A percentile compares a stretch with the other conserved stretches of the same genome.
These are phyloP conservation scores for Prunella fulvescens DNA, from an alignment of 2,113 vertebrate genomes.

Conservation along the genomic window DNA sequence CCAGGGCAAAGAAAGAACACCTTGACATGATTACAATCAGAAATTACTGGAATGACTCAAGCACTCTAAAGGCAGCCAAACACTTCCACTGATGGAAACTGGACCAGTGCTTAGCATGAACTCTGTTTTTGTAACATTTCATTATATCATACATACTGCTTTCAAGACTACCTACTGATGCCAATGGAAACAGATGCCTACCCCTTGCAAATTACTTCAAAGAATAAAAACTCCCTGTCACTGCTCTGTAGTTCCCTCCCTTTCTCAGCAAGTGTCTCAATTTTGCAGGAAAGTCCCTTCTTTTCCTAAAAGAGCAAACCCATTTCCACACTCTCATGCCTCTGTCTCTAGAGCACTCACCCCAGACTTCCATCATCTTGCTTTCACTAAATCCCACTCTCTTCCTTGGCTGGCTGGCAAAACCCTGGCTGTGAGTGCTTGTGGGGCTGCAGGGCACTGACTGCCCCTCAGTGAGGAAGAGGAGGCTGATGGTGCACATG, in stretches of 20 bases:
- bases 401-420: not conserved
- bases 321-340: not conserved
- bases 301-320: not conserved
- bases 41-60: not conserved
- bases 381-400: not conserved
- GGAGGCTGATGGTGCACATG: not conserved
- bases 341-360: not conserved
- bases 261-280: not conserved
- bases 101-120: not conserved
- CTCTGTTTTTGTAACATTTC: not conserved
- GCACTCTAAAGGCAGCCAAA: not conserved
- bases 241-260: not conserved
- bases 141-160: not conserved
- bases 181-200: not conserved
- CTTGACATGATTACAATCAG: not conserved
- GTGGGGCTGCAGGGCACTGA: fast-evolving
- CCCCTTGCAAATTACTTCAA: not conserved
- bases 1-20: not conserved
- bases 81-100: not conserved
- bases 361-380: not conserved
- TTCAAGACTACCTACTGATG: not conserved
- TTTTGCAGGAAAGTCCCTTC: not conserved
- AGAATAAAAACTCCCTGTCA: not conserved
- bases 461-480: fast-evolving
- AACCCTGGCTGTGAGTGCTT: not conserved